phyloP scores from a whole-genome alignment of 2,113 vertebrate genomes.

The Grammomys dolichurus region DNA sequence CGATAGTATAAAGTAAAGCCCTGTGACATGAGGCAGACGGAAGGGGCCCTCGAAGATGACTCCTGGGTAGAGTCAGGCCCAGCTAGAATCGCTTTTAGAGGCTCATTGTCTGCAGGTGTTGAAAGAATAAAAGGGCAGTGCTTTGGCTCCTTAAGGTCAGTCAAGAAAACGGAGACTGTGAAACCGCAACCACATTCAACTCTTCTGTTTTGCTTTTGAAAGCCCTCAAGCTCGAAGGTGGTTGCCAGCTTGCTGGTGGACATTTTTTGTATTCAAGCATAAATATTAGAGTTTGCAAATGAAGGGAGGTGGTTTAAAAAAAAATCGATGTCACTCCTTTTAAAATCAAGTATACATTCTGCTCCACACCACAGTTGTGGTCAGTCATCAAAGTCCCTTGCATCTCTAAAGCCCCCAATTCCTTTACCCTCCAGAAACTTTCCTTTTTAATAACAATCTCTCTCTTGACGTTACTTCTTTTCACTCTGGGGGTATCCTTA shows the following conservation, averaged over 20 bases:
- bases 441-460: slow-evolving; percentile 10
- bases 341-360: neutral
- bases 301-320: neutral
- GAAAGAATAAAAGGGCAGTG: neutral
- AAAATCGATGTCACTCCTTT: neutral
- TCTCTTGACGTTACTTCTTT: neutral
- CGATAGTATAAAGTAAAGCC: slow-evolving; percentile 51
- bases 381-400: neutral
- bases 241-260: slow-evolving; percentile 28
- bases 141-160: slow-evolving; percentile 54
- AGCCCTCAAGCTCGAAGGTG: slow-evolving; percentile 21
- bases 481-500: neutral
- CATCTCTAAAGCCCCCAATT: slow-evolving; percentile 10
- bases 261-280: slow-evolving; percentile 50
- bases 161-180: slow-evolving; percentile 36
- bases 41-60: slow-evolving; percentile 12
- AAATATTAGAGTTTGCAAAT: slow-evolving; percentile 49
- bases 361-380: neutral
- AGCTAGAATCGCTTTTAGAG: neutral
- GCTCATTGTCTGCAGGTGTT: slow-evolving; percentile 16
- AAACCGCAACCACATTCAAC: slow-evolving; percentile 33
- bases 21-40: neutral
- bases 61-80: neutral
- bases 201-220: slow-evolving; percentile 61
- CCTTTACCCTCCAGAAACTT: neutral